These are phyloP conservation scores for Propithecus perrieri DNA, from an alignment of 2,797 vertebrate species.

Conservation along the genomic window DNA sequence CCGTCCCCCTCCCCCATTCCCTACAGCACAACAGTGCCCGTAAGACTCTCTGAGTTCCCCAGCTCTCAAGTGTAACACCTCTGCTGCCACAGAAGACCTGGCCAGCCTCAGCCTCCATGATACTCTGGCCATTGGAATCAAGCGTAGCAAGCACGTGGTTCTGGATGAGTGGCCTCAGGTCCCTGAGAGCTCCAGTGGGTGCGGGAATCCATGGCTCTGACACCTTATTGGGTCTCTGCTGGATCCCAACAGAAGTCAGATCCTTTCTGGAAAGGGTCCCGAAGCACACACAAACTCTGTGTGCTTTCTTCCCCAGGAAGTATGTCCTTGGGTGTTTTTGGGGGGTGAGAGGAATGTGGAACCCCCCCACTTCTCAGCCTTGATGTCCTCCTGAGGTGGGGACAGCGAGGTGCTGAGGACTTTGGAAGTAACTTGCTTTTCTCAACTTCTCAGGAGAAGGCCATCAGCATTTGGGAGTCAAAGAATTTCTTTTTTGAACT, in stretches of 20 bases:
- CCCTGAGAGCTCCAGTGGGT: background rate
- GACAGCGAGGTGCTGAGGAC: background rate
- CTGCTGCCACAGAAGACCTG: background rate
- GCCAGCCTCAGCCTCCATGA: background rate
- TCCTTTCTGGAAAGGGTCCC: background rate
- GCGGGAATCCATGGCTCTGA: background rate
- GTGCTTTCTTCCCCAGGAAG: background rate
- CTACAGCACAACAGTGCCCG: too few species aligned
- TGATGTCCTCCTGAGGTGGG: background rate
- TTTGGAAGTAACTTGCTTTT: slow-evolving; percentile 24
- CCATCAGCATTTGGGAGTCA: slow-evolving; percentile 97
- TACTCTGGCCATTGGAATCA: background rate
- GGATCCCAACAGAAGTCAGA: background rate
- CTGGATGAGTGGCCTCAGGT: background rate
- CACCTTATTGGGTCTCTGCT: background rate
- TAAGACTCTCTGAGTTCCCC: background rate
- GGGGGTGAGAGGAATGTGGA: background rate
- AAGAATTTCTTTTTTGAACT: slow-evolving; percentile 96
- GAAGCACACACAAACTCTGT: background rate
- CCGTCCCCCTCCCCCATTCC: too few species aligned
- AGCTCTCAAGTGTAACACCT: background rate
- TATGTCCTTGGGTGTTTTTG: background rate
- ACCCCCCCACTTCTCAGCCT: background rate
- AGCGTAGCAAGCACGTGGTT: background rate
- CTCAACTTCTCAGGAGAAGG: slow-evolving; percentile 90